Conservation (phyloP, 2,113 vertebrate genomes). For the Balaeniceps rex region DNA sequence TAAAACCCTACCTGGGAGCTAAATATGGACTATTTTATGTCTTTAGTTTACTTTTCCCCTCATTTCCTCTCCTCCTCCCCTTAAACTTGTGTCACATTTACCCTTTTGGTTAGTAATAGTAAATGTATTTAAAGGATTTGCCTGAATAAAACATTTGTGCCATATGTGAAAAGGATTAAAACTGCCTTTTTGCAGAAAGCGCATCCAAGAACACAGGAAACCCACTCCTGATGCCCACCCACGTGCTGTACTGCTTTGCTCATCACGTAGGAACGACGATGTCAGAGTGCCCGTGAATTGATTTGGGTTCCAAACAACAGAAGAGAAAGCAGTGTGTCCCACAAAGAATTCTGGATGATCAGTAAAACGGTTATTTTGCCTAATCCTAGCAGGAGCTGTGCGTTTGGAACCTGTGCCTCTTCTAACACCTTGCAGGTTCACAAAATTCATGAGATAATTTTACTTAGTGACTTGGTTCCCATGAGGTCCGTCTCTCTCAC, state of each 20-base stretch:
- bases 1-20: neutral
- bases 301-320: neutral
- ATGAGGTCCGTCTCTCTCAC: neutral
- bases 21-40: neutral
- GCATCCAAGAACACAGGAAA: neutral
- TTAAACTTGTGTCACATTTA: neutral
- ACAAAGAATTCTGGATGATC: neutral
- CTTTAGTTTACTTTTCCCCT: neutral
- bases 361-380: neutral
- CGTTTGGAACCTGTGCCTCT: neutral
- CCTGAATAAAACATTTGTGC: neutral
- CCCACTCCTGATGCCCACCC: neutral
- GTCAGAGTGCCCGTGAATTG: neutral
- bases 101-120: neutral
- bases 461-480: neutral
- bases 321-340: neutral
- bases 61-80: neutral
- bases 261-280: fast-evolving
- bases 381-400: neutral
- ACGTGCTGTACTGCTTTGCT: neutral
- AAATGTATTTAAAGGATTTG: neutral
- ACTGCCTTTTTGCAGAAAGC: neutral
- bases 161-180: neutral
- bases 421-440: neutral
- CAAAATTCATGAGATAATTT: neutral